Evolutionary conservation across 2,113 vertebrate species (phyloP).

Genomic region (Elephas maximus): DNA sequence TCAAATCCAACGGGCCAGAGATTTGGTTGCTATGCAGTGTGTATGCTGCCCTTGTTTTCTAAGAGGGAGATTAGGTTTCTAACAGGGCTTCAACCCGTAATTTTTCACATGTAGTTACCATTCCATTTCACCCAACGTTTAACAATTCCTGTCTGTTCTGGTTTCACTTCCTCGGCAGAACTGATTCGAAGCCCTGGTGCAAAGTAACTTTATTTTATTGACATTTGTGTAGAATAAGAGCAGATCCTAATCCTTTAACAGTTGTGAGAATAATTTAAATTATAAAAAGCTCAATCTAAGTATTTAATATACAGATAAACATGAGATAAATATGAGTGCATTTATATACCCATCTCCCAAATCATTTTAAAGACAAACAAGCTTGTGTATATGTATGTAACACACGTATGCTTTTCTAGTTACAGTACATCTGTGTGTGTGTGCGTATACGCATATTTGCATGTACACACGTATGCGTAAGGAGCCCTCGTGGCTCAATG

Average conservation of each 20-base stretch:
- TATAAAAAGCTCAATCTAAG: conserved; percentile 45
- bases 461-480: neutral
- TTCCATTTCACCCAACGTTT: no score
- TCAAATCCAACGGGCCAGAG: no score
- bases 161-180: no score
- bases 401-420: neutral
- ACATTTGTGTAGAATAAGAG: conserved; percentile 6
- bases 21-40: no score
- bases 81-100: no score
- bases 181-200: neutral
- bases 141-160: no score
- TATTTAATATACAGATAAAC: neutral
- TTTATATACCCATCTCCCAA: conserved; percentile 34
- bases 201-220: conserved; percentile 55
- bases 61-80: no score
- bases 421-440: neutral
- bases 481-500: neutral
- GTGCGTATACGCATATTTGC: neutral
- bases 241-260: neutral
- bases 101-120: no score
- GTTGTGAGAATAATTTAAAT: conserved; percentile 43
- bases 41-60: no score
- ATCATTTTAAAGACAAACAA: conserved; percentile 28
- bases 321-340: neutral
- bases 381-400: neutral